These are phyloP conservation scores for Anastrepha obliqua DNA, from an alignment of 1,140 invertebrate species.

Conservation along the genomic window DNA sequence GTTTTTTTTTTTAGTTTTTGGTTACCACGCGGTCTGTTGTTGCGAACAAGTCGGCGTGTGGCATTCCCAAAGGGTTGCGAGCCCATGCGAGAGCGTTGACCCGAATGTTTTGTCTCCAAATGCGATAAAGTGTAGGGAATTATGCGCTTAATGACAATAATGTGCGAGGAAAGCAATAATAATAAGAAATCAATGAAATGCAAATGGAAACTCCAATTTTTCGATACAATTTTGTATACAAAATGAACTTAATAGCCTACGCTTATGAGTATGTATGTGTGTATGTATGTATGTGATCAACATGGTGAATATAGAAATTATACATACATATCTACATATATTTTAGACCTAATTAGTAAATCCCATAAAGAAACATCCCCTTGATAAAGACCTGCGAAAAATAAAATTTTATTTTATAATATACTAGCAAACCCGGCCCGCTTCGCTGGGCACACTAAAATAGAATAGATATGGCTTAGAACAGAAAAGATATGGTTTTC, in stretches of 20 bases:
- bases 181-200: constrained; percentile 49
- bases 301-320: too few relatives aligned
- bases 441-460: too few relatives aligned
- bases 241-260: neutral
- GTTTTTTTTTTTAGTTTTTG: neutral
- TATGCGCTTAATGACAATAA: constrained; percentile 43
- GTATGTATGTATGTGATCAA: neutral
- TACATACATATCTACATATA: too few relatives aligned
- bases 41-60: neutral
- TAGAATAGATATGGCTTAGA: too few relatives aligned
- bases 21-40: neutral
- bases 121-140: constrained; percentile 44
- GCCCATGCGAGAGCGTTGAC: constrained; percentile 6
- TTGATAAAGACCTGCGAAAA: too few relatives aligned
- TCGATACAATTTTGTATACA: neutral
- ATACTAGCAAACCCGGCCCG: too few relatives aligned
- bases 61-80: constrained; percentile 18
- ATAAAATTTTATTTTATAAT: too few relatives aligned
- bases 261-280: neutral
- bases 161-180: constrained; percentile 44
- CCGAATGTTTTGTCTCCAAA: constrained; percentile 32
- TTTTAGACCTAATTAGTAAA: too few relatives aligned
- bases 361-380: too few relatives aligned
- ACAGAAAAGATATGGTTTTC: too few relatives aligned
- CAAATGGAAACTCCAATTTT: neutral